Base-by-base conservation (phyloP, 1,140 invertebrate genomes). In the Piezodorus guildinii region DNA sequence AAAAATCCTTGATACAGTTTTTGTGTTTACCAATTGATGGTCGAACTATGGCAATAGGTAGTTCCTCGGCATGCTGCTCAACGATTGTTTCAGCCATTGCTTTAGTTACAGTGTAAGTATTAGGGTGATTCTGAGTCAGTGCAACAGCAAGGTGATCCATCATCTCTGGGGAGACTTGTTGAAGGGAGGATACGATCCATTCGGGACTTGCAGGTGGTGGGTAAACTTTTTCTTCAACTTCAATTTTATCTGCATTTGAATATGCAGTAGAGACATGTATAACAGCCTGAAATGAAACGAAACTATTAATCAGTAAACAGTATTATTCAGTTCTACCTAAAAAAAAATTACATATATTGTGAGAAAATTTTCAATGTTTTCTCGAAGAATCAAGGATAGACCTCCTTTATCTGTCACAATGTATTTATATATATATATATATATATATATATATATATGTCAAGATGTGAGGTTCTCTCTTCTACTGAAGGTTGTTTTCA, bases 191-290 rank as follows among this genome's bases (percentile, higher is more conserved):
- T 0, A 87, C 77, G 27, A 87, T 78, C 17, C 77, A 74, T 21
- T 80, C 74, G 30, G 83, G 82, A 68, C 86, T 80, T 25, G 81
- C 80, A 0, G 82, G 78, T 0, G 84, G 80, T 74, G 80, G 80
- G 70, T 91, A 91, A 14, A 92, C 81, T 15, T 74, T 73, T 74
- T 92, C 89, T 46, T 84, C 79, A 15, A 91, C 81, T 44, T 82
- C 77, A 5, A 74, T 73, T 46, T 81, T 79, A 63, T 91, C 85
- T 0, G 87, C 82, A 73, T 94, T 94, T 69, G 87, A 89, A 74
- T 91, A 94, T 0, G 90, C 91, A 1, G 91, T 94, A 3, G 90
- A 93, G 5, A 94, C 86, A 73, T 94, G 88, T 0, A 93, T 80
- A 52, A 92, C 78, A 27, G 87, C 87, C 84, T 84, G 71, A 34